Evolutionary conservation across 2,113 vertebrate species (phyloP).

Genomic region (Heliornis fulica): DNA sequence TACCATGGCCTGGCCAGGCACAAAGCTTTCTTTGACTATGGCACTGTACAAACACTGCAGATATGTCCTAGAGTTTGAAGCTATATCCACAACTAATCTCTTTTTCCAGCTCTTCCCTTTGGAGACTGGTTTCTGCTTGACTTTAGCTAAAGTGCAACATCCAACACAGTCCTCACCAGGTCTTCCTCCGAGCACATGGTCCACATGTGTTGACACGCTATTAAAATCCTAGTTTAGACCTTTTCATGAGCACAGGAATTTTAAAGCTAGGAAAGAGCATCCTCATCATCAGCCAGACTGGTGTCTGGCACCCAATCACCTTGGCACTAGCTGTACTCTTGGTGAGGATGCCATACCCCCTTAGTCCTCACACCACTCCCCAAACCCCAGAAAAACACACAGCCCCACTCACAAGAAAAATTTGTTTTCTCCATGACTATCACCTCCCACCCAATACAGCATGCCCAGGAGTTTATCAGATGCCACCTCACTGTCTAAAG

Average conservation of each 20-base stretch:
- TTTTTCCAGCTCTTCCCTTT: not conserved
- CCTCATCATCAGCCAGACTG: not conserved
- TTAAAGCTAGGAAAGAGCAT: not conserved
- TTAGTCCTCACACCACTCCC: rapidly evolving
- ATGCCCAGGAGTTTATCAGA: not conserved
- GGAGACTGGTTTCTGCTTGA: not conserved
- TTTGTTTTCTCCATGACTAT: not conserved
- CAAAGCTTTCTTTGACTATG: not conserved
- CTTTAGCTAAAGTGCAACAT: not conserved
- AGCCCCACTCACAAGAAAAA: not conserved
- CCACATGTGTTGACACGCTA: not conserved
- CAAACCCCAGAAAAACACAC: not conserved
- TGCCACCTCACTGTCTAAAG: not conserved
- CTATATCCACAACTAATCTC: not conserved
- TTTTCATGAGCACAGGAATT: not conserved
- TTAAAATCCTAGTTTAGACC: not conserved
- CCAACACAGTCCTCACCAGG: rapidly evolving
- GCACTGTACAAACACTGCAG: not conserved
- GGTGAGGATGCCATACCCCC: not conserved
- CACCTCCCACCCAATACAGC: not conserved
- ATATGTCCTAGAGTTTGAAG: not conserved
- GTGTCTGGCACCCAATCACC: not conserved
- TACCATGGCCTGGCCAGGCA: not conserved
- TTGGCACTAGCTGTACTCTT: not conserved
- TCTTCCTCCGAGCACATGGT: rapidly evolving